Evolutionary conservation across 2,797 vertebrate species (phyloP), one percentile per base, ranked within the genome.

Genomic region (Gila robusta): DNA sequence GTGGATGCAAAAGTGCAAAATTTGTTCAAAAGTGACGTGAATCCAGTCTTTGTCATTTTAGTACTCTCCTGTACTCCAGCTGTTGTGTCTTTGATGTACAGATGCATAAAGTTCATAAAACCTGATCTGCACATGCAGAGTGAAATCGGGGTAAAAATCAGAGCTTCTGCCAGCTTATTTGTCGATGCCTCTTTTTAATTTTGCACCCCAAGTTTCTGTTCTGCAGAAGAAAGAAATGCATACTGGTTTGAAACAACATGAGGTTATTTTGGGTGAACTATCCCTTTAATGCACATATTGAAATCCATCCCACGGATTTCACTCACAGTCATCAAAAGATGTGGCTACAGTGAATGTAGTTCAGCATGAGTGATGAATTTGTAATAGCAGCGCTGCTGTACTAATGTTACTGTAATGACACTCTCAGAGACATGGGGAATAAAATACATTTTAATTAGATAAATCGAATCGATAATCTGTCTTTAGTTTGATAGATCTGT

Each of bases 331-430:
- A 62, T 62, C 47, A 32, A 21, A 23, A 67, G 26, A 23, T 23
- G 16, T 52, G 26, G 32, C 11, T 26, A 47, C 79, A 56, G 70
- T 81, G 49, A 83, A 64, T 83, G 76, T 67, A 77, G 72, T 69
- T 67, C 16, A 39, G 37, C 44, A 62, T 4, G 78, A 73, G 26
- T 47, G 39, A 49, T 64, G n/a, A 4, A 19, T 47, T 35, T 44
- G 14, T 47, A 32, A 66, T 54, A 26, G 73, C 81, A 74, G 54
- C 26, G 19, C 56, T 39, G 37, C 32, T 44, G 35, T 78, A 44
- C 71, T 49, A 19, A 17, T 54, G 35, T 35, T 16, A 32, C 77
- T 44, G 35, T 62, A 62, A 23, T 62, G 74, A 64, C 28, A 17
- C 62, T 69, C 19, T 19, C 26, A 10, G 11, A 81, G 28, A 17